Base-by-base conservation (phyloP, 2,888 invertebrate genomes). In the Meteorus cinctellus region DNA sequence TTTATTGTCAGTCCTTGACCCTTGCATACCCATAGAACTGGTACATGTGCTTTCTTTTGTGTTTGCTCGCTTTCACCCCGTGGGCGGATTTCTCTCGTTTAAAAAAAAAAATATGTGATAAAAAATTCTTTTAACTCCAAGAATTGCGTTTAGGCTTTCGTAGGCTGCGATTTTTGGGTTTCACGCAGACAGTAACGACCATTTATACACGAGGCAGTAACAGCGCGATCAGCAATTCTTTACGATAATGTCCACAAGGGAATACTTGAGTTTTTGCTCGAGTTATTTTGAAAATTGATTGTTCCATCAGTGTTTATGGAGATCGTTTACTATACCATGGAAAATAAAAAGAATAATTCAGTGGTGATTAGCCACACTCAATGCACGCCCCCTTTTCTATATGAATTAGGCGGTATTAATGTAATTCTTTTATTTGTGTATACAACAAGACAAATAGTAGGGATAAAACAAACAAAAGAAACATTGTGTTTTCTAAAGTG, bases 191-290 rank as follows among this genome's bases (percentile, higher is more conserved):
- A 55, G 8, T 55, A 55, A 55, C 55, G 19, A 55, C 55, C 55
- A 55, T 19, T n/a, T 19, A 19, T 48, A 48, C 48, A 48, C 48
- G 41, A 65, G 65, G 41, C 36, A n/a, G 34, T 19, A 16, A 34
- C 31, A 19, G 65, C 65, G 34, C 59, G 69, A 51, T 70, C 69
- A 70, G 69, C 69, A 14, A 70, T 70, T 70, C 59, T 70, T 70
- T 70, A 70, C 51, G 69, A 70, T 70, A 70, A 70, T 70, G 41
- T 70, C 55, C 69, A 19, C 69, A 24, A 55, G 69, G 69, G 69
- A 55, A 48, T 70, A 34, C 69, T 70, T 59, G 65, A 36, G 36
- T 36, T 65, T 65, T 65, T 65, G 65, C 65, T 65, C 8, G 19
- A 65, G 41, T 65, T 41, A 65, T 65, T 65, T 36, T 31, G 36